These are phyloP conservation scores for Cephus nigrinus DNA, from an alignment of 2,888 invertebrate genomes.

Conservation along the genomic window DNA sequence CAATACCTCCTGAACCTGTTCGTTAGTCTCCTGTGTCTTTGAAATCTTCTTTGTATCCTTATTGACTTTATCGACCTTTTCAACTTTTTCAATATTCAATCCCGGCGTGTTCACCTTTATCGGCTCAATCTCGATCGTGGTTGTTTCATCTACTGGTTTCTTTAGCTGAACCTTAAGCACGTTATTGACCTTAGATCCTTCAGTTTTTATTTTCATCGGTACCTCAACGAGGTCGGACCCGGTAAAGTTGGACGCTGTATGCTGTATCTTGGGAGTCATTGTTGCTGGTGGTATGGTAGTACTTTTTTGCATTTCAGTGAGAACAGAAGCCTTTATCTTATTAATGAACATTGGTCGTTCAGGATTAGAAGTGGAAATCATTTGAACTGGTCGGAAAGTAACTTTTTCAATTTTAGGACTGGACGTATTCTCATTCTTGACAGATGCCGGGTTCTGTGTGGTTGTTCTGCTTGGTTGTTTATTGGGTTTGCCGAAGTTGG, in stretches of 20 bases:
- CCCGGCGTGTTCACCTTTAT: conserved; percentile 50
- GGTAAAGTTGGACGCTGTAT: conserved; percentile 11
- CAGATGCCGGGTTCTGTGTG: conserved; percentile 29
- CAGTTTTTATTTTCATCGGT: conserved; percentile 39
- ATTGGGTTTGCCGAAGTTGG: conserved; percentile 5
- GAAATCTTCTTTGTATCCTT: conserved; percentile 65
- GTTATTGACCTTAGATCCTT: conserved; percentile 43
- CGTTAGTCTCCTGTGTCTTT: conserved; percentile 67
- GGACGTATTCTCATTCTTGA: conserved; percentile 34
- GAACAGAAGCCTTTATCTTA: conserved; percentile 74
- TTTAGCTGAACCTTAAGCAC: conserved; percentile 52
- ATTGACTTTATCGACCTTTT: conserved; percentile 23
- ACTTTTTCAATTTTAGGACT: conserved; percentile 59
- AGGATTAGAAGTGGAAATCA: conserved; percentile 41
- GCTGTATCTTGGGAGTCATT: conserved; percentile 29
- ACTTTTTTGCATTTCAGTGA: conserved; percentile 70
- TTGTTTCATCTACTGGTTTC: conserved; percentile 46
- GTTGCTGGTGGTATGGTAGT: conserved; percentile 62
- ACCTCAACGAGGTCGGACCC: conserved; percentile 27
- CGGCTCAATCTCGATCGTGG: conserved; percentile 51
- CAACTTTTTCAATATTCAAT: conserved; percentile 43
- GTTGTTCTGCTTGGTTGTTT: conserved; percentile 12
- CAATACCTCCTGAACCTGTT: conserved; percentile 60
- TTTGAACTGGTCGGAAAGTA: conserved; percentile 53
- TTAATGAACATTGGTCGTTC: conserved; percentile 64